These are phyloP conservation scores for Boloria euphrosyne DNA, from an alignment of 2,888 invertebrate genomes.

Conservation along the genomic window DNA sequence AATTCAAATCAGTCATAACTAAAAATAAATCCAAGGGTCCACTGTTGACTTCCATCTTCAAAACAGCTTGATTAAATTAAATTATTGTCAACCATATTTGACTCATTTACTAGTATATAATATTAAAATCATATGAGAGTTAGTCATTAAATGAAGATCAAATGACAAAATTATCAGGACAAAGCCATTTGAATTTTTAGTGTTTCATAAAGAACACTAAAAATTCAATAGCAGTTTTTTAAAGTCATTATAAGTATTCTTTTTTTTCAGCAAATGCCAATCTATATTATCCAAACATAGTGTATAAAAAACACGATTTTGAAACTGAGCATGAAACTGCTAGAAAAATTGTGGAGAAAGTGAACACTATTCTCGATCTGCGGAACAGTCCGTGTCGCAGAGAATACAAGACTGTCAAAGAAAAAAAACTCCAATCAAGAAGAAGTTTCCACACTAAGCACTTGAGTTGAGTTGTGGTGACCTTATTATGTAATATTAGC, in stretches of 20 bases:
- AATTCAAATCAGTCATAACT: too few species aligned
- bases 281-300: conserved; percentile 59
- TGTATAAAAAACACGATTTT: conserved; percentile 94
- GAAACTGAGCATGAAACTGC: conserved; percentile 90
- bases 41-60: too few species aligned
- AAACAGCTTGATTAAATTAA: too few species aligned
- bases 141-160: too few species aligned
- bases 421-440: conserved; percentile 85
- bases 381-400: conserved; percentile 90
- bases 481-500: conserved; percentile 31
- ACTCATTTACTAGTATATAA: too few species aligned
- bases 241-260: neutral
- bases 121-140: too few species aligned
- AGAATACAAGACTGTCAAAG: conserved; percentile 90
- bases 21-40: too few species aligned
- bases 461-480: conserved; percentile 55
- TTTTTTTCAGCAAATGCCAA: conserved; percentile 56
- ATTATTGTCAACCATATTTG: too few species aligned
- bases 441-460: conserved; percentile 82
- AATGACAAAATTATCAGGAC: too few species aligned
- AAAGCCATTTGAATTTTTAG: too few species aligned
- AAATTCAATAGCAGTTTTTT: neutral
- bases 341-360: conserved; percentile 92
- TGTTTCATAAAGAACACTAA: neutral
- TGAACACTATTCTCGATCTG: conserved; percentile 92